phyloP scores from a whole-genome alignment of 92 coral and sea anemone species.

The Diadumene lineata region DNA sequence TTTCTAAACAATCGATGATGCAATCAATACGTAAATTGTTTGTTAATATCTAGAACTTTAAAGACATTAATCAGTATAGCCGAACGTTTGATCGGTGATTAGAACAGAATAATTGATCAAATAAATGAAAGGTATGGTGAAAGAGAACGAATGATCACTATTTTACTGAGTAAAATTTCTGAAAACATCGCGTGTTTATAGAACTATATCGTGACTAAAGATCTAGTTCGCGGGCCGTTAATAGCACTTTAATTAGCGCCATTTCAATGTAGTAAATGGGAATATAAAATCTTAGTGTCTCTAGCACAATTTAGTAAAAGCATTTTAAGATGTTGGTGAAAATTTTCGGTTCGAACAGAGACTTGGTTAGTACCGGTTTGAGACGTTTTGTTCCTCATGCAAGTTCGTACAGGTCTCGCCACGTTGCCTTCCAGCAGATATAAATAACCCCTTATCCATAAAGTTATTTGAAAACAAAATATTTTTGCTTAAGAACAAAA shows the following conservation, averaged over 20 bases:
- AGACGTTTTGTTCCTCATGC: slow-evolving; percentile 1
- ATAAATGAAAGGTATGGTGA: not conserved
- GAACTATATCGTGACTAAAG: not conserved
- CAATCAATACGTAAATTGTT: no score
- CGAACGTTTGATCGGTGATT: not conserved
- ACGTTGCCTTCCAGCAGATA: not conserved
- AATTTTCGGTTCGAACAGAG: no score
- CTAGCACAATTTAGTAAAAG: no score
- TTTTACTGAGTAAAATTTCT: not conserved
- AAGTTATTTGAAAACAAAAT: not conserved
- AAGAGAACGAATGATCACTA: not conserved
- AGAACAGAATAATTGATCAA: not conserved
- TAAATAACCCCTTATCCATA: not conserved
- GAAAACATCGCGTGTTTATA: not conserved
- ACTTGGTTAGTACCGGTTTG: no score
- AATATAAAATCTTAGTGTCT: no score
- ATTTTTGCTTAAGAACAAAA: not conserved
- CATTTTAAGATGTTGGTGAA: no score
- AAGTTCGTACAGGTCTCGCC: not conserved
- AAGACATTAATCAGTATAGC: not conserved
- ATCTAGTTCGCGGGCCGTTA: no score
- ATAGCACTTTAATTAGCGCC: no score
- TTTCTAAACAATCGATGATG: no score
- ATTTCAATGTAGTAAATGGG: no score
- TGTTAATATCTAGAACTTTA: no score